phyloP scores from a whole-genome alignment of 2,888 invertebrate species.

The Trisateles emortualis region DNA sequence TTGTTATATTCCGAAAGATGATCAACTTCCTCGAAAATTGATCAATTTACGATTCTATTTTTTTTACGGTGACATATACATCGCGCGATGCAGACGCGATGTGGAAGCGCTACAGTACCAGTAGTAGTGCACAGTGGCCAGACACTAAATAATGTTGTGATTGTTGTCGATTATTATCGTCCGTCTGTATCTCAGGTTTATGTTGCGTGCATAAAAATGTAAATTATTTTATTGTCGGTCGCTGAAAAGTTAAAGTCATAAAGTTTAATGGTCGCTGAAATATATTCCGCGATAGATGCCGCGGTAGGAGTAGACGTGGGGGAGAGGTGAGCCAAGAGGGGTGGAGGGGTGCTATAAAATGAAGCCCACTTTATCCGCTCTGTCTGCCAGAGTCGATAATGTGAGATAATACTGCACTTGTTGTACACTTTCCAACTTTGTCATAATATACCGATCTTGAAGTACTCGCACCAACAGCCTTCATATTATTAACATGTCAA shows the following conservation, averaged over 20 bases:
- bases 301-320: neutral
- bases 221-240: conserved; percentile 66
- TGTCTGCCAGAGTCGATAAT: conserved; percentile 32
- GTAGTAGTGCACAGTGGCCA: too few species aligned
- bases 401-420: conserved; percentile 15
- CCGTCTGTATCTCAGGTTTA: conserved; percentile 17
- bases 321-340: neutral
- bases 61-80: too few species aligned
- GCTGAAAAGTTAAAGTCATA: conserved; percentile 71
- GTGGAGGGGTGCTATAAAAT: conserved; percentile 16
- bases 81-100: too few species aligned
- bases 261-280: conserved; percentile 69
- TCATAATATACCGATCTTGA: neutral
- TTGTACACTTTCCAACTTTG: conserved; percentile 1
- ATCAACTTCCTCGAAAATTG: too few species aligned
- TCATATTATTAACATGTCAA: too few species aligned
- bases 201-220: conserved; percentile 49
- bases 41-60: too few species aligned
- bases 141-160: too few species aligned
- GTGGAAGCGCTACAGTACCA: too few species aligned
- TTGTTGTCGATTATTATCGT: neutral
- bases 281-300: conserved; percentile 53
- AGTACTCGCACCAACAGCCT: neutral
- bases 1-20: too few species aligned
- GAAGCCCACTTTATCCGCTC: conserved; percentile 34